Percentiles rank a stretch among this genome's conserved stretches.
These are phyloP conservation scores for Linepithema humile DNA, from an alignment of 1,140 invertebrate species.

Conservation along the genomic window DNA sequence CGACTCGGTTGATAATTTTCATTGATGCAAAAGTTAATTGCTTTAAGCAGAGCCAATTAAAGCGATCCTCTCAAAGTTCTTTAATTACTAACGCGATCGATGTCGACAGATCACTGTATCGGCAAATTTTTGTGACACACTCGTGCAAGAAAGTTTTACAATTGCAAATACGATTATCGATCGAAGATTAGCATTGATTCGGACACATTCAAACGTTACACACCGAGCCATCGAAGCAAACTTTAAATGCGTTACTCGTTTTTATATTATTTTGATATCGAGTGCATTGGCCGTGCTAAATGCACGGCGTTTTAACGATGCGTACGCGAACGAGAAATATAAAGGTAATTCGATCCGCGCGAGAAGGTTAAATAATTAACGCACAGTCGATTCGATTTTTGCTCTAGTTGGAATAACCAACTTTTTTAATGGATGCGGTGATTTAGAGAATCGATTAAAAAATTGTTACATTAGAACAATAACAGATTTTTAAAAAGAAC, in stretches of 20 bases:
- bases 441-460: background rate
- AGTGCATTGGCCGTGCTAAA: background rate
- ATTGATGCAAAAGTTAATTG: slow-evolving; percentile 36
- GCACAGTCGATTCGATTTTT: slow-evolving; percentile 4
- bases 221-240: background rate
- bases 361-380: background rate
- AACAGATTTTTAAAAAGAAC: background rate
- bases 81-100: background rate
- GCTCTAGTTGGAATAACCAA: background rate
- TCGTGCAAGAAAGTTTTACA: slow-evolving; percentile 1
- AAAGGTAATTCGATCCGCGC: slow-evolving; percentile 28
- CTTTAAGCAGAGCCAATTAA: slow-evolving; percentile 7
- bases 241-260: slow-evolving; percentile 5
- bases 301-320: background rate
- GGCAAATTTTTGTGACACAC: background rate
- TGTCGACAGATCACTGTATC: slow-evolving; percentile 3
- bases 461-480: background rate
- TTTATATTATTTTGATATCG: slow-evolving; percentile 31
- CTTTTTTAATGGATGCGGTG: background rate
- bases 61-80: slow-evolving; percentile 11
- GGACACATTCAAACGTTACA: background rate
- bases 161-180: background rate
- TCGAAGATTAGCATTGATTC: background rate
- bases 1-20: slow-evolving; percentile 23
- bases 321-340: slow-evolving; percentile 3